A percentile compares a stretch with the other conserved stretches of the same genome.
These are phyloP conservation scores for Eclectus roratus DNA, from an alignment of 2,113 vertebrate species.

Conservation along the genomic window DNA sequence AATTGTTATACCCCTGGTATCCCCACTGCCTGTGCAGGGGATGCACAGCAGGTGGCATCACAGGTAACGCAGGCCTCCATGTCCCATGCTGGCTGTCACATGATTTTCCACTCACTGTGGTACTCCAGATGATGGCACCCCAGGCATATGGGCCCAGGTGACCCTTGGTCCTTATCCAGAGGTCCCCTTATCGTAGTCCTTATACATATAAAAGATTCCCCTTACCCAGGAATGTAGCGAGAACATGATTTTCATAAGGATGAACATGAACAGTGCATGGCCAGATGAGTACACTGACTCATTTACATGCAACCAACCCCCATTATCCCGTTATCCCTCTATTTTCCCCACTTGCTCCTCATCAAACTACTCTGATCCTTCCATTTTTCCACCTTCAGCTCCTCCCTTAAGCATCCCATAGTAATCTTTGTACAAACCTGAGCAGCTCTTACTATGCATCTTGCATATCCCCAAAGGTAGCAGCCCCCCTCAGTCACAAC, in stretches of 20 bases:
- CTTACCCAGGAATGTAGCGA: neutral
- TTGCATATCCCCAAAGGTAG: neutral
- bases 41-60: too few relatives aligned
- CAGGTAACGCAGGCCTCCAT: rapidly evolving
- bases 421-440: neutral
- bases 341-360: neutral
- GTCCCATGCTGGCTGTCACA: neutral
- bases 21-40: rapidly evolving
- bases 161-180: neutral
- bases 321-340: neutral
- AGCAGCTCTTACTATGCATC: too few relatives aligned
- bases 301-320: rapidly evolving
- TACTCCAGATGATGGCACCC: neutral
- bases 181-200: neutral
- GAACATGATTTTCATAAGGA: neutral
- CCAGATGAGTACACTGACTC: neutral
- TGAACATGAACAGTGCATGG: neutral
- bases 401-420: neutral
- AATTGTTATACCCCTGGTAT: neutral
- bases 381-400: neutral
- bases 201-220: neutral
- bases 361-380: neutral
- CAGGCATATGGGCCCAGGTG: too few relatives aligned
- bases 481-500: neutral
- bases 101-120: neutral